Evolutionary conservation across 1,140 invertebrate species (phyloP).

Genomic region (Drosophila repleta): DNA sequence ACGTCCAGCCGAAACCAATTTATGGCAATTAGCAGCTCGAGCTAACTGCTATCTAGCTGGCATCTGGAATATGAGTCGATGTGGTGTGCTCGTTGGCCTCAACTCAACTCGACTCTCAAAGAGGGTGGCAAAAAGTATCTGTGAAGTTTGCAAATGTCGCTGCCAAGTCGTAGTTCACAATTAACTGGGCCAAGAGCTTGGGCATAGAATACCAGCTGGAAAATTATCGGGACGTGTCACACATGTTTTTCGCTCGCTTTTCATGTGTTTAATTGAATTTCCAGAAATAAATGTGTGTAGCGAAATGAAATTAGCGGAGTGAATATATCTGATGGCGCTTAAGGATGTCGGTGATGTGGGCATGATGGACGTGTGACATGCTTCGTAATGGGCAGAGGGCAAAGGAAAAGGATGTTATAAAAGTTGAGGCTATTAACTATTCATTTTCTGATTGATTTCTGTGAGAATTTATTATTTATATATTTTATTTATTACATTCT

Average conservation of each 20-base stretch:
- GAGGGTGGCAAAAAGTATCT: slow-evolving; percentile 18
- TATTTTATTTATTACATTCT: not conserved
- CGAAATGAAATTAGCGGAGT: slow-evolving; percentile 32
- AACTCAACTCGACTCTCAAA: not conserved
- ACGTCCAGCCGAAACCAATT: slow-evolving; percentile 33
- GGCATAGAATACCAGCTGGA: not conserved
- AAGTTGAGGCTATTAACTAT: too few relatives aligned
- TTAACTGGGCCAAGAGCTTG: slow-evolving; percentile 26
- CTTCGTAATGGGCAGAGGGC: not conserved
- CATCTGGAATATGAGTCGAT: slow-evolving; percentile 22
- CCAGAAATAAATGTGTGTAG: slow-evolving; percentile 11
- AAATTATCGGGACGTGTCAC: slow-evolving; percentile 54
- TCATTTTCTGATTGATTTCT: not conserved
- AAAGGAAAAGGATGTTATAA: too few relatives aligned
- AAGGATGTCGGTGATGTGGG: not conserved
- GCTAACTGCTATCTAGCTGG: slow-evolving; percentile 9
- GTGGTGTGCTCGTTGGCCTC: slow-evolving; percentile 7
- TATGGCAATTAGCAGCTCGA: slow-evolving; percentile 37
- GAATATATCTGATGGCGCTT: not conserved
- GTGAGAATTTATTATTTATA: not conserved
- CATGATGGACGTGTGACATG: not conserved
- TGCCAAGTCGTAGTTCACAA: slow-evolving; percentile 23
- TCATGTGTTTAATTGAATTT: slow-evolving; percentile 72
- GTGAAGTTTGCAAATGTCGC: slow-evolving; percentile 29
- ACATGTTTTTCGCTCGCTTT: slow-evolving; percentile 50